Evolutionary conservation across 2,113 vertebrate genomes (phyloP).

Genomic region (Chrysochloris asiatica): DNA sequence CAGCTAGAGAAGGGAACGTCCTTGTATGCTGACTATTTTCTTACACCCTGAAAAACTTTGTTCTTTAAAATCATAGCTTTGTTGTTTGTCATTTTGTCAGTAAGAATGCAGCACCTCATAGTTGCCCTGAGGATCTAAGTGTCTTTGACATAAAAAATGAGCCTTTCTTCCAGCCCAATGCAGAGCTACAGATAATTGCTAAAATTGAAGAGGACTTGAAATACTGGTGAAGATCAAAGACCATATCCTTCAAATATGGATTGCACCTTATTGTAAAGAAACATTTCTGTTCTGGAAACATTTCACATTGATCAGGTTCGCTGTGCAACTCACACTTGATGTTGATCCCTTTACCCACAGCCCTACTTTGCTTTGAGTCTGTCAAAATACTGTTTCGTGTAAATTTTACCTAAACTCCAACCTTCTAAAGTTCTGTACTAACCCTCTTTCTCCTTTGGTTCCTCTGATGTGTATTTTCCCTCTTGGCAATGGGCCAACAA

Average conservation of each 20-base stretch:
- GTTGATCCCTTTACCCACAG: not conserved
- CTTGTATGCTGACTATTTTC: not conserved
- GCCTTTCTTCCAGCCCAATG: fast-evolving
- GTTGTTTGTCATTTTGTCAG: not conserved
- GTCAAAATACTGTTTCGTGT: not conserved
- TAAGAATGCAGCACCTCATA: fast-evolving
- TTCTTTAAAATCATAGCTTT: not conserved
- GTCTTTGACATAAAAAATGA: not conserved
- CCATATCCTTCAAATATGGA: no score
- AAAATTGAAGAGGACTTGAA: no score
- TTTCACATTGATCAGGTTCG: not conserved
- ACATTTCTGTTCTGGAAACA: not conserved
- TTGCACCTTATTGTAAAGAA: no score
- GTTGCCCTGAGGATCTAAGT: not conserved
- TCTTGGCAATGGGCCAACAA: not conserved
- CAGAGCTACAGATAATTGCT: not conserved
- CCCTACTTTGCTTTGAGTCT: not conserved
- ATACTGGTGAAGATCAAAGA: no score
- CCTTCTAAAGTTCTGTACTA: not conserved
- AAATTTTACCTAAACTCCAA: not conserved
- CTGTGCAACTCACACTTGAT: not conserved
- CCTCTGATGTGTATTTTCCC: not conserved
- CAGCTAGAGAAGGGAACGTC: fast-evolving
- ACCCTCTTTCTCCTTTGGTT: no score
- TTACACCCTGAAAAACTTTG: not conserved